Evolutionary conservation across 1,140 invertebrate genomes (phyloP).

Genomic region (Hydropsyche tenuis): DNA sequence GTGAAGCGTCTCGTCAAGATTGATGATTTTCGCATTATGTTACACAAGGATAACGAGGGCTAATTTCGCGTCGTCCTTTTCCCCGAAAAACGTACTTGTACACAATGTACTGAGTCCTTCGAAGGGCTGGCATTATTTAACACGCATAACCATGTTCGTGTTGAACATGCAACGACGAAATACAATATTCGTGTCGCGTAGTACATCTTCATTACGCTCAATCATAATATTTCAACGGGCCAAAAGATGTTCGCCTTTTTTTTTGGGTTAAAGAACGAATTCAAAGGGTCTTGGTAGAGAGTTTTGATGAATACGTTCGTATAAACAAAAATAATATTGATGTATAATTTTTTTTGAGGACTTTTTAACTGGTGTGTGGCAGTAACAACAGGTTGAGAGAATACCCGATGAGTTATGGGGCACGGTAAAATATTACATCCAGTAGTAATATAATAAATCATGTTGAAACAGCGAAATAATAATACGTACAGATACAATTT

Average conservation of each 20-base stretch:
- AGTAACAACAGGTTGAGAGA: slow-evolving; percentile 20
- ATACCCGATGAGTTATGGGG: slow-evolving; percentile 12
- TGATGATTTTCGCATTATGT: slow-evolving; percentile 10
- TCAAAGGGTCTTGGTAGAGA: too few species aligned
- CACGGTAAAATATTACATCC: slow-evolving; percentile 14
- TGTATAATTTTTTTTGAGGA: too few species aligned
- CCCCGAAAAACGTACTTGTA: too few species aligned
- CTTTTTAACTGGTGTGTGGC: too few species aligned
- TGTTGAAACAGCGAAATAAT: slow-evolving; percentile 15
- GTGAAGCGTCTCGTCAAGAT: not conserved
- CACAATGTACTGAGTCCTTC: too few species aligned
- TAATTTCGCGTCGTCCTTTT: not conserved
- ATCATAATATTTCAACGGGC: not conserved
- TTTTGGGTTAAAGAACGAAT: too few species aligned
- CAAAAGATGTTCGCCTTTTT: too few species aligned
- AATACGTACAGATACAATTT: slow-evolving; percentile 21
- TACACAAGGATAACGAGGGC: not conserved
- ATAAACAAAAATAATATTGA: too few species aligned
- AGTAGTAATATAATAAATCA: slow-evolving; percentile 28
- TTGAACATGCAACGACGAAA: not conserved
- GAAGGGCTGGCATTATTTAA: too few species aligned
- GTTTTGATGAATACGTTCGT: too few species aligned
- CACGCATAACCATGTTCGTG: not conserved
- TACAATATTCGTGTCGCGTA: not conserved
- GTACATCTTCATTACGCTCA: slow-evolving; percentile 17